Conservation (phyloP, 2,797 vertebrate genomes). For the Anabas testudineus region DNA sequence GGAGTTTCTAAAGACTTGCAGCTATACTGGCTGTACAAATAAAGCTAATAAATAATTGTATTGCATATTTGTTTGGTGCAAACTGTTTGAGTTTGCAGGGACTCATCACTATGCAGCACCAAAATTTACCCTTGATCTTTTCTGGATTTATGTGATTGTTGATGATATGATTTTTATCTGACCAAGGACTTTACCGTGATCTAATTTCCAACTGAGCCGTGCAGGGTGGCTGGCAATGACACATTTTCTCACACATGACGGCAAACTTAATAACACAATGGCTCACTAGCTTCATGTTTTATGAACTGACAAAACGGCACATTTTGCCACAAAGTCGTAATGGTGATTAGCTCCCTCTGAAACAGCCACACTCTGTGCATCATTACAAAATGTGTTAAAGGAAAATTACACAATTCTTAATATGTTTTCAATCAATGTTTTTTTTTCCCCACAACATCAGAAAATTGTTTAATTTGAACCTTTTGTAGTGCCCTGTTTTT, state of each 20-base stretch:
- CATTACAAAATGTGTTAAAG: conserved; percentile 19
- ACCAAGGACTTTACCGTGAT: conserved; percentile 54
- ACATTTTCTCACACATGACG: conserved; percentile 61
- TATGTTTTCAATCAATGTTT: conserved; percentile 22
- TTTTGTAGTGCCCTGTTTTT: neutral
- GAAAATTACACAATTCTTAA: conserved; percentile 3
- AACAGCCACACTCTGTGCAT: conserved; percentile 27
- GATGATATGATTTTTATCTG: conserved; percentile 44
- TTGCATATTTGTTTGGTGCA: conserved; percentile 18
- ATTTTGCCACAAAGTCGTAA: conserved; percentile 55
- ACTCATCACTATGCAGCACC: conserved; percentile 35
- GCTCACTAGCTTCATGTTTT: conserved; percentile 62
- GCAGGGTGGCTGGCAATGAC: conserved; percentile 45
- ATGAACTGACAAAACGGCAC: conserved; percentile 57
- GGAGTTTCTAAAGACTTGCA: neutral
- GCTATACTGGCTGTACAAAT: neutral
- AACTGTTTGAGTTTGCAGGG: conserved; percentile 29
- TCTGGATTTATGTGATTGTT: conserved; percentile 45
- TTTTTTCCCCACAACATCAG: conserved; percentile 1
- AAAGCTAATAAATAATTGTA: conserved; percentile 5
- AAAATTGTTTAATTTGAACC: neutral
- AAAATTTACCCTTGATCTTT: conserved; percentile 45
- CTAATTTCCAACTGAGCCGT: conserved; percentile 61
- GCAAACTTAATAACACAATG: conserved; percentile 58
- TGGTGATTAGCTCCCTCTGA: conserved; percentile 45